A percentile compares a stretch with the other conserved stretches of the same genome.
These are phyloP conservation scores for Dryobates pubescens DNA, from an alignment of 2,797 vertebrate species.

Conservation along the genomic window DNA sequence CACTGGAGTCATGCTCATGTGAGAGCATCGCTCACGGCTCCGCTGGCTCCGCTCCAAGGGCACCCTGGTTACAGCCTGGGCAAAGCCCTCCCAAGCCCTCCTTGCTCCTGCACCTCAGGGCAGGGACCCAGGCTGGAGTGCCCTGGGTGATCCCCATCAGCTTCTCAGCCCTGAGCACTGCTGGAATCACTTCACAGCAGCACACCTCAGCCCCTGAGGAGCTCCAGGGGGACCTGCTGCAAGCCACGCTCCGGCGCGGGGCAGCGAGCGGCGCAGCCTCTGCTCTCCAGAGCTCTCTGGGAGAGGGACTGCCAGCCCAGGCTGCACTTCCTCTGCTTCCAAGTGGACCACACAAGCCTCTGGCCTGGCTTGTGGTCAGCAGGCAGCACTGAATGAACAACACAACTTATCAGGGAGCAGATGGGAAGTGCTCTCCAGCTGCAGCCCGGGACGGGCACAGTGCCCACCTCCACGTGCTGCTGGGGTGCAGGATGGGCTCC, in stretches of 20 bases:
- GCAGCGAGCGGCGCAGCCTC: background rate
- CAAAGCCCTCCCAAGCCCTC: background rate
- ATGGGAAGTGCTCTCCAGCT: background rate
- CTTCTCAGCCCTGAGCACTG: background rate
- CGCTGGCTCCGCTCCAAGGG: background rate
- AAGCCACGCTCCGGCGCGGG: background rate
- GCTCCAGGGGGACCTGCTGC: background rate
- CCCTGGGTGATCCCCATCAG: fast-evolving
- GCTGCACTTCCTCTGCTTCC: slow-evolving; percentile 23
- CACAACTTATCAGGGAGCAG: background rate
- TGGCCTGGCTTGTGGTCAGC: slow-evolving; percentile 11
- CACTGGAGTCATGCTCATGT: background rate
- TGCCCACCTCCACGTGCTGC: background rate
- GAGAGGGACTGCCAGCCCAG: background rate
- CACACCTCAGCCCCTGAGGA: background rate
- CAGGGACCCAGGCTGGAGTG: fast-evolving
- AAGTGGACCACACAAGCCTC: background rate
- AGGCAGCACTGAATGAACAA: slow-evolving; percentile 16
- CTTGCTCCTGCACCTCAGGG: background rate
- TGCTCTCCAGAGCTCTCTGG: background rate
- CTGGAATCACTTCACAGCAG: background rate
- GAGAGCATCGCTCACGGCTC: background rate
- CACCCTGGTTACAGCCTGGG: fast-evolving
- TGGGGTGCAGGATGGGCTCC: background rate
- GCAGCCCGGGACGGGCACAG: background rate